These are phyloP conservation scores for Onychomys arenicola DNA, from an alignment of 2,797 vertebrate genomes.

Conservation along the genomic window DNA sequence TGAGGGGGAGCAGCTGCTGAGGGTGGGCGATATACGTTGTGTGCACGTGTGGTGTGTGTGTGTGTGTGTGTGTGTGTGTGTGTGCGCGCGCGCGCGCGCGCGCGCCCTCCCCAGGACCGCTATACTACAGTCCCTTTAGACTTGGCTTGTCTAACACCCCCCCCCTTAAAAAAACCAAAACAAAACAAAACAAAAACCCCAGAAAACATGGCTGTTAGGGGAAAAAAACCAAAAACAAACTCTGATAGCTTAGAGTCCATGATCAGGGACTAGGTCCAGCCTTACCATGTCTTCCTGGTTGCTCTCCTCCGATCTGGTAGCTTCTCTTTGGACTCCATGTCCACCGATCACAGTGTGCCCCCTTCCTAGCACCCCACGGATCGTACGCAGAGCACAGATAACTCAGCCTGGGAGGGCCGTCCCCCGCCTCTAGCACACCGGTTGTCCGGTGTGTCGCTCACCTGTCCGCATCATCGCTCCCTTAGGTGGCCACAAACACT, in stretches of 20 bases:
- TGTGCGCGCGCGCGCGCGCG: no score
- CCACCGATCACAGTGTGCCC: no score
- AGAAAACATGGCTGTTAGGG: not conserved
- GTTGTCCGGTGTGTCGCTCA: not conserved
- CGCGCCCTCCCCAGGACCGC: not conserved
- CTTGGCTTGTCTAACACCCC: not conserved
- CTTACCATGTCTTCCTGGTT: not conserved
- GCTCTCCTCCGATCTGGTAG: not conserved
- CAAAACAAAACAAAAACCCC: no score
- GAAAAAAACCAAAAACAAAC: no score
- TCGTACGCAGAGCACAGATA: not conserved
- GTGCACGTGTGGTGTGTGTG: not conserved
- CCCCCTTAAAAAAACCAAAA: not conserved
- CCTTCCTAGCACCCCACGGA: no score
- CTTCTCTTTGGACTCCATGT: not conserved
- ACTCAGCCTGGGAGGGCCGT: not conserved
- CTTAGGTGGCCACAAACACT: not conserved
- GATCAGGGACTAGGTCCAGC: not conserved
- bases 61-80: not conserved
- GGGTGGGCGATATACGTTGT: not conserved
- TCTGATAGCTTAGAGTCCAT: not conserved
- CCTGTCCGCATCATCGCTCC: slow-evolving; percentile 63
- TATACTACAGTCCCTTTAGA: not conserved
- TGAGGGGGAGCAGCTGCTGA: not conserved
- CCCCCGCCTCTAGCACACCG: not conserved